Evolutionary conservation across 1,140 invertebrate genomes (phyloP).

Genomic region (Thaumetopoea pityocampa): DNA sequence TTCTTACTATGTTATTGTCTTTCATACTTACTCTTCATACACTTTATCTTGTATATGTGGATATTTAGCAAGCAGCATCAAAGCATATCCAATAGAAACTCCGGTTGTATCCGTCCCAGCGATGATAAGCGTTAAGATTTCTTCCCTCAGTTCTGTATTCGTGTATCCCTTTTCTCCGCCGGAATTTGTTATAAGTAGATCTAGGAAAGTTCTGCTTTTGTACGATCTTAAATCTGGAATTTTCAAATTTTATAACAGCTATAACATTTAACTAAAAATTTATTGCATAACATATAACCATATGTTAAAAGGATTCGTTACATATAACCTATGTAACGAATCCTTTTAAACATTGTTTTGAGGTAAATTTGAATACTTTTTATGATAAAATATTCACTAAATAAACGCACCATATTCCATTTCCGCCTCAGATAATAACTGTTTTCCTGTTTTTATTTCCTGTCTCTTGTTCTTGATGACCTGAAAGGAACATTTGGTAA

Average conservation of each 20-base stretch:
- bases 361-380: too few species aligned
- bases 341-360: too few species aligned
- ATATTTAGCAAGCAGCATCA: constrained; percentile 39
- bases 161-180: constrained; percentile 42
- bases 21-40: constrained; percentile 46
- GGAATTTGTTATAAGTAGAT: constrained; percentile 41
- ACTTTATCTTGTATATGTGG: constrained; percentile 44
- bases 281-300: neutral
- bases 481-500: constrained; percentile 22
- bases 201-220: constrained; percentile 34
- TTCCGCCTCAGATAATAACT: constrained; percentile 28
- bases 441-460: constrained; percentile 33
- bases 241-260: neutral
- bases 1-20: too few species aligned
- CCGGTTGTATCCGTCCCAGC: constrained; percentile 49
- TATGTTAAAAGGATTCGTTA: neutral
- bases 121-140: constrained; percentile 37
- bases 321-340: too few species aligned
- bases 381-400: too few species aligned
- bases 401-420: constrained; percentile 31
- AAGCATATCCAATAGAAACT: constrained; percentile 30
- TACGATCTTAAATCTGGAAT: constrained; percentile 34
- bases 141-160: constrained; percentile 42
- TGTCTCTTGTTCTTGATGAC: constrained; percentile 38
- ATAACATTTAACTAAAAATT: neutral